Percentiles rank a stretch among this genome's conserved stretches.
Evolutionary conservation across 2,113 vertebrate species (phyloP).

Genomic region (Camelus dromedarius): DNA sequence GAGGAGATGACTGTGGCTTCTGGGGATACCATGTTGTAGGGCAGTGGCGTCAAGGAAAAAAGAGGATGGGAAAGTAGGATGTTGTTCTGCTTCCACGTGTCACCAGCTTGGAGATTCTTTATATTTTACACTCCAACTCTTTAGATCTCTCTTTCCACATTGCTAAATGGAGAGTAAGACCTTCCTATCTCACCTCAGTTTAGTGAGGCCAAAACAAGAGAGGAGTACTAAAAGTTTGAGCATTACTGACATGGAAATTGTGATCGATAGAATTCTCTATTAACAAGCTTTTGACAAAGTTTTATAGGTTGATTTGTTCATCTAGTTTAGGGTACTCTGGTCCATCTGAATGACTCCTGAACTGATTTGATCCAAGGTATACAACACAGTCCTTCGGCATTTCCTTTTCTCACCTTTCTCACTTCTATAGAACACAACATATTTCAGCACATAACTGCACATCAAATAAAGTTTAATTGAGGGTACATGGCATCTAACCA

Average conservation of each 20-base stretch:
- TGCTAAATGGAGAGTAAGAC: not conserved
- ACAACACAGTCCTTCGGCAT: not conserved
- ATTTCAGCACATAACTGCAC: not conserved
- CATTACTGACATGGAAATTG: not conserved
- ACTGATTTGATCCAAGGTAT: not conserved
- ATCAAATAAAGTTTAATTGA: constrained; percentile 1
- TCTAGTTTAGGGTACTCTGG: not conserved
- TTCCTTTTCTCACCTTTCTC: not conserved
- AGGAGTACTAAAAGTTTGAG: not conserved
- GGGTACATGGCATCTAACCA: not conserved
- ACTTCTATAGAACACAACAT: not conserved
- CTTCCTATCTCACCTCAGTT: not conserved
- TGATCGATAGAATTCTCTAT: not conserved
- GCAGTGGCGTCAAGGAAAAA: not conserved
- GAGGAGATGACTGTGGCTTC: constrained; percentile 48
- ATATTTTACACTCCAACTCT: not conserved
- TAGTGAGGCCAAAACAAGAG: not conserved
- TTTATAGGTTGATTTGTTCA: not conserved
- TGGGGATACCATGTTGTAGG: not conserved
- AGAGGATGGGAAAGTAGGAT: not conserved
- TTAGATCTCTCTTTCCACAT: not conserved
- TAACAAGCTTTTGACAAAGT: not conserved
- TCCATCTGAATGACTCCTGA: not conserved
- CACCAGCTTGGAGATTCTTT: not conserved
- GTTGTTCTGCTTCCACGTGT: not conserved